phyloP scores from a whole-genome alignment of 2,888 invertebrate species.

The Perithous albicinctus region DNA sequence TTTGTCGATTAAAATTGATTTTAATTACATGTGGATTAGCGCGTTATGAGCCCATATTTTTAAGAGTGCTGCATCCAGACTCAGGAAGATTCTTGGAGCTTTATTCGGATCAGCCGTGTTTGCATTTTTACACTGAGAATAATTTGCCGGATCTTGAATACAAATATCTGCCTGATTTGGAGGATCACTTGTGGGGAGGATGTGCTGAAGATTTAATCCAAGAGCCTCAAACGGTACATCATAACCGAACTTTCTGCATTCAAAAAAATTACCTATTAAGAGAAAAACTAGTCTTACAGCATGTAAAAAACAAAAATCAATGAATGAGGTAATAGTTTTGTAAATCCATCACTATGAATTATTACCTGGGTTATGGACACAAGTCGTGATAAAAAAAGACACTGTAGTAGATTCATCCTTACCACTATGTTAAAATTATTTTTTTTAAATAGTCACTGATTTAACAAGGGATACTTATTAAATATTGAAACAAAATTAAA shows the following conservation, averaged over 20 bases:
- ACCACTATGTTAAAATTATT: no score
- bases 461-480: no score
- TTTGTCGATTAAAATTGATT: constrained; percentile 1
- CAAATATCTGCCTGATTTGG: constrained; percentile 64
- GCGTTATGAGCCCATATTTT: neutral
- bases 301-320: no score
- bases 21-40: neutral
- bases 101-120: constrained; percentile 86
- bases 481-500: neutral
- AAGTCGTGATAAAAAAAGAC: no score
- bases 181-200: constrained; percentile 58
- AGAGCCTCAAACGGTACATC: constrained; percentile 16
- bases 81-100: constrained; percentile 86
- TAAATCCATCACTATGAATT: no score
- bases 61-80: constrained; percentile 82
- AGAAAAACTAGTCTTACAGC: no score
- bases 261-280: no score
- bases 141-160: constrained; percentile 80
- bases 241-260: neutral
- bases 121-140: constrained; percentile 87
- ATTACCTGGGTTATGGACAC: no score
- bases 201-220: constrained; percentile 33
- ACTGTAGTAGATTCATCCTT: no score
- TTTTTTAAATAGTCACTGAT: no score
- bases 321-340: no score